Evolutionary conservation across 1,140 invertebrate genomes (phyloP).

Genomic region (Papilio dardanus): DNA sequence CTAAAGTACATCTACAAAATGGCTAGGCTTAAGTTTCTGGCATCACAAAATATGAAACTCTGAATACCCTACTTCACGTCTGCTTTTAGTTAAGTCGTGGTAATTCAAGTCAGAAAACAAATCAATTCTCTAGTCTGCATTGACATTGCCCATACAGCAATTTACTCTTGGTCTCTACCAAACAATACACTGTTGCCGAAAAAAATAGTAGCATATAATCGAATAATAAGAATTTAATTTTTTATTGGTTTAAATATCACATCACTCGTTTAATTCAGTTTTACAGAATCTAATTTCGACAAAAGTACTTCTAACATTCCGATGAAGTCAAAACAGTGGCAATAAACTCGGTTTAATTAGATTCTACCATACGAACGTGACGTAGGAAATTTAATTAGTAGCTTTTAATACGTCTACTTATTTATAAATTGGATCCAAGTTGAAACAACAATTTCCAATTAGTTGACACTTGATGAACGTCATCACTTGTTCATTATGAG

Average conservation of each 20-base stretch:
- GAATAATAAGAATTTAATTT: too few relatives aligned
- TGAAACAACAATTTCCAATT: slow-evolving; percentile 12
- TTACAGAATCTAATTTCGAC: slow-evolving; percentile 9
- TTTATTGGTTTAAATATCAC: too few relatives aligned
- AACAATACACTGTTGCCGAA: neutral
- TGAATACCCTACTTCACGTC: too few relatives aligned
- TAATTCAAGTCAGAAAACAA: too few relatives aligned
- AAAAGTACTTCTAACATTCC: slow-evolving; percentile 22
- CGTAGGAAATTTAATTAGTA: slow-evolving; percentile 34
- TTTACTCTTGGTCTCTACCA: neutral
- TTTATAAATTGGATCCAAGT: slow-evolving; percentile 12
- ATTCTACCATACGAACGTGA: slow-evolving; percentile 17
- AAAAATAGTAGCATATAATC: too few relatives aligned
- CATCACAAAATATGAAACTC: too few relatives aligned
- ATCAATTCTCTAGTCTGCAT: too few relatives aligned
- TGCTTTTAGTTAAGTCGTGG: too few relatives aligned
- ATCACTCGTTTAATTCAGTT: too few relatives aligned
- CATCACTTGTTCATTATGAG: neutral
- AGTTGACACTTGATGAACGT: neutral
- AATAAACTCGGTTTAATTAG: slow-evolving; percentile 31
- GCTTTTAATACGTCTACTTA: neutral
- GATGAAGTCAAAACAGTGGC: slow-evolving; percentile 26
- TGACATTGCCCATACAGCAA: neutral
- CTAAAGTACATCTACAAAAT: too few relatives aligned
- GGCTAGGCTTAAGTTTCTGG: too few relatives aligned